Evolutionary conservation across 2,888 invertebrate species (phyloP).

Genomic region (Nezara viridula): DNA sequence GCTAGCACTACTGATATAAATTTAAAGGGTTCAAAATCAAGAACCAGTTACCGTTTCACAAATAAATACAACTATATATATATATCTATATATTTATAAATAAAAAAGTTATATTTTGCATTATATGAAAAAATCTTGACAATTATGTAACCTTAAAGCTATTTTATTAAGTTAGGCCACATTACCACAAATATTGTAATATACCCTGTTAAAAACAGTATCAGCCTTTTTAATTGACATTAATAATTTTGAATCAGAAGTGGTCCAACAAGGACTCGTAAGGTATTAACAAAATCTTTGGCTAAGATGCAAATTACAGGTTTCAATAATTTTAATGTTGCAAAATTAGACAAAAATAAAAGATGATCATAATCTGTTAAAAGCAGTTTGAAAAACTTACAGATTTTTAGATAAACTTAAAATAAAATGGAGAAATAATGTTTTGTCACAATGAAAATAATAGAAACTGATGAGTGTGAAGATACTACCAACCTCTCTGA

Average conservation of each 20-base stretch:
- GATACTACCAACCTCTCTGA: background rate
- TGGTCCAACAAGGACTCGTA: background rate
- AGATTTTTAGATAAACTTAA: background rate
- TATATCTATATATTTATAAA: background rate
- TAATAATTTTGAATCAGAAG: slow-evolving; percentile 25
- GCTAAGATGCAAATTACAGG: background rate
- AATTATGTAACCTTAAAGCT: background rate
- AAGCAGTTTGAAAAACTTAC: background rate
- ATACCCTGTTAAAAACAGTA: slow-evolving; percentile 22
- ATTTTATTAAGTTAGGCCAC: background rate
- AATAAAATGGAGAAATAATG: background rate
- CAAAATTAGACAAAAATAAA: background rate
- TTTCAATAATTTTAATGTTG: background rate
- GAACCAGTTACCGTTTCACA: background rate
- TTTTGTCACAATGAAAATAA: background rate
- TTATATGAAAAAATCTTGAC: background rate
- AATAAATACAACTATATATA: background rate
- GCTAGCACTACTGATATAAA: slow-evolving; percentile 2
- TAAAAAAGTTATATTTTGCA: background rate
- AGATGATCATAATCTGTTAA: background rate
- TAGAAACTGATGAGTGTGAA: background rate
- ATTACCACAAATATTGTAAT: slow-evolving; percentile 6
- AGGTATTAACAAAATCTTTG: background rate
- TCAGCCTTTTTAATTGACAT: slow-evolving; percentile 38
- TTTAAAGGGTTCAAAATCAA: background rate